Evolutionary conservation across 2,113 vertebrate genomes (phyloP).

Genomic region (Xenopus laevis): DNA sequence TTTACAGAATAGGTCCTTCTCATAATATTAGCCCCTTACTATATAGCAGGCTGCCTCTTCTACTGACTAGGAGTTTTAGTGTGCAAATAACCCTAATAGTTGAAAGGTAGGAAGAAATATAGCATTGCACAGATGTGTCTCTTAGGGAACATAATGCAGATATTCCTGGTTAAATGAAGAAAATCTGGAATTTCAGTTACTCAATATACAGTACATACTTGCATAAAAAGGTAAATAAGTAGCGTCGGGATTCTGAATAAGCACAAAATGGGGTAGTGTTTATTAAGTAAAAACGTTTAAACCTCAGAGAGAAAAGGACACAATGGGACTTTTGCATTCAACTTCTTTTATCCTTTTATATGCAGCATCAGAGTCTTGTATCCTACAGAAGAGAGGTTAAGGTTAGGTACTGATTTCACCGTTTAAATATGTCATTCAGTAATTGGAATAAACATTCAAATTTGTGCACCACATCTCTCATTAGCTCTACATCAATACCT

Average conservation of each 20-base stretch:
- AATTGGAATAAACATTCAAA: conserved; percentile 81
- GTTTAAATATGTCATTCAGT: conserved; percentile 72
- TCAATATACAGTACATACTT: too few relatives aligned
- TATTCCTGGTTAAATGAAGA: neutral
- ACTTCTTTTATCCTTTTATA: conserved; percentile 7
- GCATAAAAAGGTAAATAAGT: neutral
- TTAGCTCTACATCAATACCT: conserved; percentile 83
- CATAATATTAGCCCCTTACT: too few relatives aligned
- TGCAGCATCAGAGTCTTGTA: conserved; percentile 44
- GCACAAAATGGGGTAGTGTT: conserved; percentile 14
- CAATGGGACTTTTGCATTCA: conserved; percentile 17
- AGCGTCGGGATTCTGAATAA: neutral
- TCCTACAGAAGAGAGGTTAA: conserved; percentile 66
- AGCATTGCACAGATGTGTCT: too few relatives aligned
- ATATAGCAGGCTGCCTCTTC: too few relatives aligned
- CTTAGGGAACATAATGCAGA: too few relatives aligned
- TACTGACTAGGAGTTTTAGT: too few relatives aligned
- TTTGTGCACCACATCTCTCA: conserved; percentile 81
- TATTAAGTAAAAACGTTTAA: conserved; percentile 19
- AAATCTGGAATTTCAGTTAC: neutral
- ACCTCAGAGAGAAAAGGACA: conserved; percentile 4
- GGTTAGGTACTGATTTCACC: conserved; percentile 63
- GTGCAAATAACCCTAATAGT: too few relatives aligned
- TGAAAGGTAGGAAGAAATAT: too few relatives aligned
- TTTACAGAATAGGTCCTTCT: too few relatives aligned